Percentiles rank a stretch among this genome's conserved stretches.
These are phyloP conservation scores for Rhincodon typus DNA, from an alignment of 2,797 vertebrate species.

Conservation along the genomic window DNA sequence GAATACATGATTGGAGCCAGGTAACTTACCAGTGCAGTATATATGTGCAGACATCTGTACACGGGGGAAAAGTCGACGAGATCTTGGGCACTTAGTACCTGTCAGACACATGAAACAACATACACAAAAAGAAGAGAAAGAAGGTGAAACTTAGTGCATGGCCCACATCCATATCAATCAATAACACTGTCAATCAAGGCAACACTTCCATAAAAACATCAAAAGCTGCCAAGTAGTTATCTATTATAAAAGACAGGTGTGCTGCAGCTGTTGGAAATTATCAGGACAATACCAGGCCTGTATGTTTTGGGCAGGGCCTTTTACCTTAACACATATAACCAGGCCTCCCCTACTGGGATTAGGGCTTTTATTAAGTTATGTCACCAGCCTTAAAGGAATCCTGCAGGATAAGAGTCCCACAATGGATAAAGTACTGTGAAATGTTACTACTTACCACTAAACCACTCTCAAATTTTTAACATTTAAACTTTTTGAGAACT, in stretches of 20 bases:
- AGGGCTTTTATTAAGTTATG: slow-evolving; percentile 9
- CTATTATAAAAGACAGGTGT: slow-evolving; percentile 16
- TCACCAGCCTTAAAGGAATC: neutral
- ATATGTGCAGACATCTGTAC: slow-evolving; percentile 90
- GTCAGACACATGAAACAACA: slow-evolving; percentile 38
- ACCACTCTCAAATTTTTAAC: neutral
- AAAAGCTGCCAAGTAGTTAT: slow-evolving; percentile 12
- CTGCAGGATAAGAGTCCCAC: neutral
- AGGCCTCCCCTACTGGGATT: neutral
- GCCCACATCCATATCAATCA: slow-evolving; percentile 12
- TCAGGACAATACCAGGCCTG: slow-evolving; percentile 15
- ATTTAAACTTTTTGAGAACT: slow-evolving; percentile 10
- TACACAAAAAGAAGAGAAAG: slow-evolving; percentile 36
- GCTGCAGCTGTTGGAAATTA: slow-evolving; percentile 5
- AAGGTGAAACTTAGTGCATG: slow-evolving; percentile 35
- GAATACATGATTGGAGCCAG: neutral
- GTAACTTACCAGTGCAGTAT: slow-evolving; percentile 84
- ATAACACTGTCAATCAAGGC: slow-evolving; percentile 14
- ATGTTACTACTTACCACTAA: slow-evolving; percentile 14
- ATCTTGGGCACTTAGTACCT: slow-evolving; percentile 87
- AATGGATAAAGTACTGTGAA: neutral
- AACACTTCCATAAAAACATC: slow-evolving; percentile 20
- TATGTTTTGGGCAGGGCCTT: neutral
- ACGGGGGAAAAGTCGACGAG: slow-evolving; percentile 94
- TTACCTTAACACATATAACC: slow-evolving; percentile 1